Percentiles rank a stretch among this genome's conserved stretches.
These are phyloP conservation scores for Palythoa heliodiscus DNA, from an alignment of 92 coral and sea anemone species.

Conservation along the genomic window DNA sequence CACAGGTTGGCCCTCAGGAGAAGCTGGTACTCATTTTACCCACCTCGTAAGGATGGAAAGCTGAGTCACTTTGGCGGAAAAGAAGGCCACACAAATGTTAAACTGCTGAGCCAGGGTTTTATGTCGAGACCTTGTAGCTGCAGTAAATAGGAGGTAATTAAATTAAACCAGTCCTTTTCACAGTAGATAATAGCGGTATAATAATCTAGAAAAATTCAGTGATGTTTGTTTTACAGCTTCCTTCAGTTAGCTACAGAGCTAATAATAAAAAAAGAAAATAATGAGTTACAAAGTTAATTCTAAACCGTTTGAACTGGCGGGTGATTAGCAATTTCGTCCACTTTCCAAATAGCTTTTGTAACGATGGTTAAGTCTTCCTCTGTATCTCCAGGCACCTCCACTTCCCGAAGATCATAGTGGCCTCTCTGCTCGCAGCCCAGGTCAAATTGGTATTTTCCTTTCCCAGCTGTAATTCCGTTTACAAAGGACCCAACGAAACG, in stretches of 20 bases:
- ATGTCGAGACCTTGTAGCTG: no score
- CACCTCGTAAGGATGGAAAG: no score
- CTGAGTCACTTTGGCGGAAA: no score
- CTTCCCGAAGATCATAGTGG: constrained; percentile 64
- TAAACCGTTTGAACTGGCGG: constrained; percentile 38
- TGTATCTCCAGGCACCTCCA: constrained; percentile 49
- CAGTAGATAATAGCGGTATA: no score
- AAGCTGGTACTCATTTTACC: no score
- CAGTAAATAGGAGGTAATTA: no score
- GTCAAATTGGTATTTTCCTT: constrained; percentile 75
- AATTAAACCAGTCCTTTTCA: no score
- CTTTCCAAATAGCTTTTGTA: constrained; percentile 73
- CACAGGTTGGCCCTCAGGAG: no score
- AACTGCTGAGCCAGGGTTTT: no score
- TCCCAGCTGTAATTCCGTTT: constrained; percentile 67
- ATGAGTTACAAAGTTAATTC: background rate
- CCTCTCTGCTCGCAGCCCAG: constrained; percentile 82
- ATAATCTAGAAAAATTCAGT: no score
- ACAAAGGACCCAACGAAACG: constrained; percentile 71
- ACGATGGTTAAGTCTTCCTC: constrained; percentile 64
- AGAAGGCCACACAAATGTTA: no score
- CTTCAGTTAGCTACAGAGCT: background rate
- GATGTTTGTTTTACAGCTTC: no score
- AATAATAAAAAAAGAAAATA: background rate
- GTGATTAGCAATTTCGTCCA: constrained; percentile 54